Percentiles rank a stretch among this genome's conserved stretches.
Evolutionary conservation across 92 coral and sea anemone genomes (phyloP).

Genomic region (Muricea muricata): DNA sequence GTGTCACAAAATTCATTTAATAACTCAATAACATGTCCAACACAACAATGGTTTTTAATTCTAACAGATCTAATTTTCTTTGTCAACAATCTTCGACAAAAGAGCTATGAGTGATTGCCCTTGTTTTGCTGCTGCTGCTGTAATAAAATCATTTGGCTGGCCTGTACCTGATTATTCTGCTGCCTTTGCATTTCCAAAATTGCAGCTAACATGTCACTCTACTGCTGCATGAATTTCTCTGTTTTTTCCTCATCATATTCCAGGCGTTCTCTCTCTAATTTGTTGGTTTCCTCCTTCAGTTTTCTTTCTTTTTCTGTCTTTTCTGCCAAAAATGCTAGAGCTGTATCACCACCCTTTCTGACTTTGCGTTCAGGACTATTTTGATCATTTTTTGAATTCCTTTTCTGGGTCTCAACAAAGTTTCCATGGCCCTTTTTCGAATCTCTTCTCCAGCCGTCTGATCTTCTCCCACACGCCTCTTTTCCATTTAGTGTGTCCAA

Average conservation of each 20-base stretch:
- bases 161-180: conserved; percentile 14
- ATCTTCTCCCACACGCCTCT: conserved; percentile 8
- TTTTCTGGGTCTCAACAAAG: background rate
- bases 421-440: background rate
- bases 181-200: background rate
- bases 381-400: background rate
- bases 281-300: background rate
- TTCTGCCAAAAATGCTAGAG: background rate
- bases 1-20: too few species aligned
- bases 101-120: conserved; percentile 33
- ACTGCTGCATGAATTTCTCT: background rate
- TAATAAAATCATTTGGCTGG: conserved; percentile 17
- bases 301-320: conserved; percentile 5
- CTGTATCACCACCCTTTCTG: conserved; percentile 29
- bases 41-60: background rate
- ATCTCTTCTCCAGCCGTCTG: background rate
- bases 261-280: conserved; percentile 9
- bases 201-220: background rate
- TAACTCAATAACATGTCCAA: background rate
- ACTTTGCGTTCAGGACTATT: background rate
- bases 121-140: conserved; percentile 36
- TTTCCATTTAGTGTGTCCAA: conserved; percentile 22
- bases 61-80: background rate
- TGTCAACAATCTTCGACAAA: conserved; percentile 13
- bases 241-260: conserved; percentile 12